Evolutionary conservation across 2,888 invertebrate genomes (phyloP).

Genomic region (Atrina japonica): DNA sequence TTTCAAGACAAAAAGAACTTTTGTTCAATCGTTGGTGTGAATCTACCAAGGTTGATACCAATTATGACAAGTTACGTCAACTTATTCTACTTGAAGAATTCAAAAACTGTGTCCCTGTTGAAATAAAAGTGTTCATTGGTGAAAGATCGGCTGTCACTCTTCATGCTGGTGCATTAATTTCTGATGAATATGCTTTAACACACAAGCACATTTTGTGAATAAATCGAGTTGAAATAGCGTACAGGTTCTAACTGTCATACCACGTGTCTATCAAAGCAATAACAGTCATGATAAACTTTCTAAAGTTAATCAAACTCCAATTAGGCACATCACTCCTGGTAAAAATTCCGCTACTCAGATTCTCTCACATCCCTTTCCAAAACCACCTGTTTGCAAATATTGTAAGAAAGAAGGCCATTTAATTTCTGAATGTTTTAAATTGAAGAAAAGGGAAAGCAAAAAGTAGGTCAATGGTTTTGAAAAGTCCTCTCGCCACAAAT

Average conservation of each 20-base stretch:
- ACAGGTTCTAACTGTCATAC: too few species aligned
- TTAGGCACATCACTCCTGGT: too few species aligned
- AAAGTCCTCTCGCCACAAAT: too few species aligned
- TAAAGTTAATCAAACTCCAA: too few species aligned
- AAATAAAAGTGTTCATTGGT: constrained; percentile 15
- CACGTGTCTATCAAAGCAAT: too few species aligned
- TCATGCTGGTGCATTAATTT: too few species aligned
- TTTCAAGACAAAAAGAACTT: constrained; percentile 42
- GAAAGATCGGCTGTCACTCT: constrained; percentile 3
- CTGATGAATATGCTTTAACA: constrained; percentile 39
- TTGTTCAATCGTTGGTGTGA: constrained; percentile 38
- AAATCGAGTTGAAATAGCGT: too few species aligned
- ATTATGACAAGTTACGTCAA: constrained; percentile 38
- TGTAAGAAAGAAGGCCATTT: constrained; percentile 37
- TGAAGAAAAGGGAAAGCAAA: constrained; percentile 24
- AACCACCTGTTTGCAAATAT: constrained; percentile 4
- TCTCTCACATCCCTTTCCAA: too few species aligned
- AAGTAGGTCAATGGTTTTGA: neutral
- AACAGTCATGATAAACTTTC: too few species aligned
- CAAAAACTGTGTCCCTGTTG: constrained; percentile 38
- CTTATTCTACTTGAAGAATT: constrained; percentile 41
- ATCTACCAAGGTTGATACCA: constrained; percentile 17
- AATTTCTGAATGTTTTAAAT: constrained; percentile 36
- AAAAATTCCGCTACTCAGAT: too few species aligned
- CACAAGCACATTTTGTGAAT: constrained; percentile 30